Evolutionary conservation across 2,888 invertebrate genomes (phyloP).

Genomic region (Cecidostiba fungosa): DNA sequence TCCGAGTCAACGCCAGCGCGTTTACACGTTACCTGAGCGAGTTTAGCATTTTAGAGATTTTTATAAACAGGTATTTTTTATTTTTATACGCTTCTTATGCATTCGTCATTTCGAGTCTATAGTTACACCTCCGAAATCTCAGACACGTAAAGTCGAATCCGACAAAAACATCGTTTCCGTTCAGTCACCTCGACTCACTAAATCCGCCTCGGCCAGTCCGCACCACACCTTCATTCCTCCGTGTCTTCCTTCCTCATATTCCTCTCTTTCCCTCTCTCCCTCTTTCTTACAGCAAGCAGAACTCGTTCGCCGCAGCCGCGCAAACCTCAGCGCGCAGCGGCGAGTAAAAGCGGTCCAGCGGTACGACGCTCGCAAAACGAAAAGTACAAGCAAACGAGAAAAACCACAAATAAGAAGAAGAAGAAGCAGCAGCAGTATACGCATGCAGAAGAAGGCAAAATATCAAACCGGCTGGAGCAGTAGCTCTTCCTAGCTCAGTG

Average conservation of each 20-base stretch:
- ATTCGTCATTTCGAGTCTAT: not conserved
- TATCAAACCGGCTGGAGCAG: not conserved
- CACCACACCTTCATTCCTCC: conserved; percentile 22
- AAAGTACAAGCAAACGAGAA: not conserved
- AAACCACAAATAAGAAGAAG: not conserved
- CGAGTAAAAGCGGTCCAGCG: not conserved
- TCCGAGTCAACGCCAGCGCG: not conserved
- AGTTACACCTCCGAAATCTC: not conserved
- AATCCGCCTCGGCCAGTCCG: not conserved
- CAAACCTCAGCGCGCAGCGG: not conserved
- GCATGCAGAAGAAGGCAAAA: not conserved
- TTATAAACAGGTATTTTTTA: not conserved
- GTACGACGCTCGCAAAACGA: not conserved
- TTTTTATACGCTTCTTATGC: not conserved
- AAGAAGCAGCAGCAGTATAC: not conserved
- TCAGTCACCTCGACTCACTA: not conserved
- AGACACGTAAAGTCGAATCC: not conserved
- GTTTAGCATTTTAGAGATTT: too few relatives aligned
- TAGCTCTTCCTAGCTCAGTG: not conserved
- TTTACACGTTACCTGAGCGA: too few relatives aligned
- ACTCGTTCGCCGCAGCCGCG: not conserved
- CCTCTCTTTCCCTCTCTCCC: not conserved
- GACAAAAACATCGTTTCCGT: not conserved
- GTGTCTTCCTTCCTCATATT: not conserved
- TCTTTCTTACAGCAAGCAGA: not conserved